Conservation (phyloP, 2,888 invertebrate species). For the Philhelius pedissequus region DNA sequence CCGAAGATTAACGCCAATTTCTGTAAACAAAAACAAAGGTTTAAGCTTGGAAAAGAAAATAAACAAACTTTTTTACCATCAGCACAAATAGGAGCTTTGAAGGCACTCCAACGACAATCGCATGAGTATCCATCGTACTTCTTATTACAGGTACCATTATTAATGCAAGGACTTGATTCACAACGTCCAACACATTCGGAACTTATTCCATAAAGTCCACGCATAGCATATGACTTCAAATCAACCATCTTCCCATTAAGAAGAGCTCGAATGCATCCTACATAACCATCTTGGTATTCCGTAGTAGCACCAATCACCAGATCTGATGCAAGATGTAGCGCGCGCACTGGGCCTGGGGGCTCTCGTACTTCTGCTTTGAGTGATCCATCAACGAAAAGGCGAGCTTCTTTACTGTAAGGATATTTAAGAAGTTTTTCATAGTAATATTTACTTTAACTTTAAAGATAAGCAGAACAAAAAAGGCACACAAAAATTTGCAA, state of each 20-base stretch:
- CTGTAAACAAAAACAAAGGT: slow-evolving; percentile 78
- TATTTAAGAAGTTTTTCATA: neutral
- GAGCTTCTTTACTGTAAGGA: slow-evolving; percentile 87
- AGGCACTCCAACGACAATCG: slow-evolving; percentile 98
- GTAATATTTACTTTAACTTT: too few species aligned
- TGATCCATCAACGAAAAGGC: slow-evolving; percentile 94
- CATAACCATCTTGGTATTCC: slow-evolving; percentile 94
- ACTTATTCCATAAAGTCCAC: slow-evolving; percentile 87
- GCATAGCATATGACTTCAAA: slow-evolving; percentile 84
- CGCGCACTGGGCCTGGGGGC: slow-evolving; percentile 91
- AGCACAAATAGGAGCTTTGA: slow-evolving; percentile 98
- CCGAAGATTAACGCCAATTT: slow-evolving; percentile 97
- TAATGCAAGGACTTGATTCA: slow-evolving; percentile 93
- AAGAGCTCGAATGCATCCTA: slow-evolving; percentile 94
- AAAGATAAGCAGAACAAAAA: too few species aligned
- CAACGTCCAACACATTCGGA: slow-evolving; percentile 95
- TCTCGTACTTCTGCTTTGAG: slow-evolving; percentile 90
- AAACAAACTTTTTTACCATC: slow-evolving; percentile 82
- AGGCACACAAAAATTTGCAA: too few species aligned
- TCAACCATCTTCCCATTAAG: slow-evolving; percentile 92
- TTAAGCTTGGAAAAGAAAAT: neutral
- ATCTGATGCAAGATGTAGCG: slow-evolving; percentile 90
- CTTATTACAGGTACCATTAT: slow-evolving; percentile 97
- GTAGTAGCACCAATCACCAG: slow-evolving; percentile 91
- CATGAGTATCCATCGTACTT: slow-evolving; percentile 94